phyloP scores from a whole-genome alignment of 2,797 vertebrate genomes.

The Tokudaia muenninki region DNA sequence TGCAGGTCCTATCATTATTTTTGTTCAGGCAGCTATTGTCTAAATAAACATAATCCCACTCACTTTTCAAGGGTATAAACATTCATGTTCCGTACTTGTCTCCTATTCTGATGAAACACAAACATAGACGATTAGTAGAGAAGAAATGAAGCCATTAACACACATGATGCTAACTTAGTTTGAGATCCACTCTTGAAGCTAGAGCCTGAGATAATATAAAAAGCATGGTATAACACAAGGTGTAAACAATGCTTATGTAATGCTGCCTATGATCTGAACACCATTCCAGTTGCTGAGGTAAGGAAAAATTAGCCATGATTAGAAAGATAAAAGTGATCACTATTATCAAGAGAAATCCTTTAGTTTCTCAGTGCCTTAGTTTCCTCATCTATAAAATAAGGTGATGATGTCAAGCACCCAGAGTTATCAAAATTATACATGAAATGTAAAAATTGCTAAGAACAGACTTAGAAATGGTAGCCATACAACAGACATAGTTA shows the following conservation, averaged over 20 bases:
- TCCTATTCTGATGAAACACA: not conserved
- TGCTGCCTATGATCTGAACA: not conserved
- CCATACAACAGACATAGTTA: not conserved
- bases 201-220: not conserved
- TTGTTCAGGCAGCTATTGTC: slow-evolving; percentile 22
- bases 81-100: not conserved
- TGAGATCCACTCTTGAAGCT: not conserved
- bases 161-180: slow-evolving; percentile 22
- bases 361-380: not conserved
- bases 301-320: not conserved
- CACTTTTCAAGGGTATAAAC: slow-evolving; percentile 1
- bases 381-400: slow-evolving; percentile 24
- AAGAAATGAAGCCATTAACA: slow-evolving; percentile 22
- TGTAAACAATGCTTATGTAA: not conserved
- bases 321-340: slow-evolving; percentile 10
- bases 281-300: not conserved
- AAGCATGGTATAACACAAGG: not conserved
- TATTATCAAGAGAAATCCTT: not conserved
- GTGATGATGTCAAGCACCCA: not conserved
- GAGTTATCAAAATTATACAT: slow-evolving; percentile 32
- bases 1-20: not conserved
- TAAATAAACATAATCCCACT: not conserved
- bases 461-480: not conserved
- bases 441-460: not conserved
- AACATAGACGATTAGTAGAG: not conserved